phyloP scores from a whole-genome alignment of 2,797 vertebrate genomes.

The Cyprinodon diabolis region DNA sequence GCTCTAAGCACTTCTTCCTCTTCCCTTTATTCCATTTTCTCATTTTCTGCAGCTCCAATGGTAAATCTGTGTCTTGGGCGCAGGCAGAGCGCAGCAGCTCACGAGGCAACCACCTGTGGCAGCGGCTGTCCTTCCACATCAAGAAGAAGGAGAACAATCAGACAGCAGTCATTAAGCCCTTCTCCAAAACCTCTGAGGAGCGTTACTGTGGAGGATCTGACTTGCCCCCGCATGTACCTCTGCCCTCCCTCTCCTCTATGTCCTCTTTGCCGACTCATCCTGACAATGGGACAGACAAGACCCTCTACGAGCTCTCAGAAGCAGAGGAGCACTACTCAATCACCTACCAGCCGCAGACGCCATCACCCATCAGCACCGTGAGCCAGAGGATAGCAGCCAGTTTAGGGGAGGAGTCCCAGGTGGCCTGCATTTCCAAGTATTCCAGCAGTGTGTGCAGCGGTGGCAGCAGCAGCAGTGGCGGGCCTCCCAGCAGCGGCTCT shows the following conservation, averaged over 20 bases:
- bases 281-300: conserved; percentile 87
- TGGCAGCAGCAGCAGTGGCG: conserved; percentile 60
- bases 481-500: conserved; percentile 52
- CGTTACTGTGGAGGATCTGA: conserved; percentile 77
- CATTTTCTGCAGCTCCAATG: conserved; percentile 87
- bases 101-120: conserved; percentile 95
- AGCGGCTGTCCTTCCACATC: conserved; percentile 94
- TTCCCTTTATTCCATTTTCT: conserved; percentile 7
- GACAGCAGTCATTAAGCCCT: conserved; percentile 97
- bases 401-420: conserved; percentile 60
- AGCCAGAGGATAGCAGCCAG: conserved; percentile 81
- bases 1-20: background rate
- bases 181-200: conserved; percentile 90
- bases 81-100: conserved; percentile 90
- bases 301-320: conserved; percentile 88
- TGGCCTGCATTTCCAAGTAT: conserved; percentile 54
- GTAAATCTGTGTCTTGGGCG: conserved; percentile 97
- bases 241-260: conserved; percentile 72
- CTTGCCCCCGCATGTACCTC: conserved; percentile 68
- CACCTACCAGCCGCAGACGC: conserved; percentile 86
- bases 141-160: conserved; percentile 97
- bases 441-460: conserved; percentile 62
- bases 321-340: conserved; percentile 87
- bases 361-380: conserved; percentile 92
- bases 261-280: conserved; percentile 77